Evolutionary conservation across 2,797 vertebrate species (phyloP), one percentile per base, ranked within the genome.

Genomic region (Epinephelus awoara): DNA sequence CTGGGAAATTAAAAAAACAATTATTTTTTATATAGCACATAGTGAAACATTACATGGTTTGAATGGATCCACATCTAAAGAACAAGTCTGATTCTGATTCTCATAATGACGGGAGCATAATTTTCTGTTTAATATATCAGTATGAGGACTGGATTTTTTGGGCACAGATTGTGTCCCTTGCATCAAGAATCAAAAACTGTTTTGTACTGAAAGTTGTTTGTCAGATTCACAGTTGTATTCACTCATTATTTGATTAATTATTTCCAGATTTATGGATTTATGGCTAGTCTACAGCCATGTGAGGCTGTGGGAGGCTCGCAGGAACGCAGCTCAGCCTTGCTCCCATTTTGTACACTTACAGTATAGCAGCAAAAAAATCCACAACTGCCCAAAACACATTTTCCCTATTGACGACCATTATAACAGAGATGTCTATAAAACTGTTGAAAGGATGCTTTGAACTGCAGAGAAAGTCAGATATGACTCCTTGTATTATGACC

Each of bases 11-110:
- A 19, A 49, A 67, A 44, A 42, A 42, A 42, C 46, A 66, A 72
- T 51, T 63, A 3, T 46, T 64, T 85, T 74, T 85, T 72, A 6
- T 34, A 69, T 73, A 51, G 72, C 38, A 75, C 50, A 44, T 27
- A 64, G 52, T 79, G 15, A 46, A 67, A 27, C 34, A 49, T 67
- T 52, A 34, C 23, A 71, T 50, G 21, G 42, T 67, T 71, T 72
- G 47, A 79, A 82, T 47, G 15, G 8, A 34, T 79, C 21, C 50
- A 62, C 8, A 74, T 59, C 15, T 82, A 27, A 54, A 2, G 42
- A 49, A 17, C 6, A 25, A 63, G 18, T 68, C n/a, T 65, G 14
- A 49, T 17, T 51, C 17, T 46, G 38, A 61, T 49, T 44, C 25
- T 77, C 50, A 29, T 21, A 50, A 56, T 14, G 49, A 14, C 9